Percentiles rank a stretch among this genome's conserved stretches.
Evolutionary conservation across 2,797 vertebrate genomes (phyloP).

Genomic region (Crotalus adamanteus): DNA sequence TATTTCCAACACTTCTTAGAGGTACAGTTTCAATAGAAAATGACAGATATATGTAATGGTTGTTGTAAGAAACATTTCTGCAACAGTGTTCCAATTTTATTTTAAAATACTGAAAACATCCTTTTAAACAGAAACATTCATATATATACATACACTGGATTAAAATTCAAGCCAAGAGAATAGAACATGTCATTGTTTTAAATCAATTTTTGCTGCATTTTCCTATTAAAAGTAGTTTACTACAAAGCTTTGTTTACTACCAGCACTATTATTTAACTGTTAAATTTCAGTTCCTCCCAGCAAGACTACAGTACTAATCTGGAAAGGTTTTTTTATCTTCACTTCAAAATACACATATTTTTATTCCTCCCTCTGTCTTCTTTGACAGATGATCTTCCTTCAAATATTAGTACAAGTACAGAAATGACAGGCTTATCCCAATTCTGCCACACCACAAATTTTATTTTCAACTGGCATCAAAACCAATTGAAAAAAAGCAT

Average conservation of each 20-base stretch:
- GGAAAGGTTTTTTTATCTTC: background rate
- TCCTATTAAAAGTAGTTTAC: background rate
- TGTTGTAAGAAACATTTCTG: background rate
- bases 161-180: conserved; percentile 2
- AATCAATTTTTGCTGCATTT: background rate
- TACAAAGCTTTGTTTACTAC: background rate
- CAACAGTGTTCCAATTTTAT: background rate
- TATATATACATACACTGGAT: background rate
- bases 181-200: background rate
- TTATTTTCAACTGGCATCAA: background rate
- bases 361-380: background rate
- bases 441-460: background rate
- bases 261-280: background rate
- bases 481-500: background rate
- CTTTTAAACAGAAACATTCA: background rate
- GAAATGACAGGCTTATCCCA: background rate
- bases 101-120: background rate
- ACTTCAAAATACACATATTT: background rate
- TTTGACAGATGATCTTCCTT: background rate
- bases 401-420: background rate
- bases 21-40: background rate
- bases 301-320: background rate
- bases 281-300: background rate
- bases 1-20: background rate
- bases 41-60: background rate